Conservation (phyloP, 2,113 vertebrate species). For the Urocolius indicus region DNA sequence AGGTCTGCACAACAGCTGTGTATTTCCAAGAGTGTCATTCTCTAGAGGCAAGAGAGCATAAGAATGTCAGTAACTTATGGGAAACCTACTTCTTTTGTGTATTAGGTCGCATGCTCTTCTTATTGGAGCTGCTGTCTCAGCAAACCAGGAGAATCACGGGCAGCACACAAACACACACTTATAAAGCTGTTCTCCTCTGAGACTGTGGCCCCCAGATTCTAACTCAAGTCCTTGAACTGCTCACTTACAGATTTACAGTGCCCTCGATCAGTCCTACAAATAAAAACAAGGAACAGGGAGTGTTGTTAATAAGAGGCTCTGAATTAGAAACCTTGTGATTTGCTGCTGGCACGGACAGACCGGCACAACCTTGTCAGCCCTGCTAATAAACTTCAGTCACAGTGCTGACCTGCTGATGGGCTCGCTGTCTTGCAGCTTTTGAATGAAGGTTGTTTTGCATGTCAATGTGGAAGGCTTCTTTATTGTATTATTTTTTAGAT, state of each 20-base stretch:
- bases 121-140: neutral
- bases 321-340: slow-evolving; percentile 29
- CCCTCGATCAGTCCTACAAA: slow-evolving; percentile 50
- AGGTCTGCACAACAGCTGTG: neutral
- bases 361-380: slow-evolving; percentile 21
- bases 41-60: slow-evolving; percentile 6
- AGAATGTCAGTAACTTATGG: neutral
- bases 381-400: slow-evolving; percentile 43
- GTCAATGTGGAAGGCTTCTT: neutral
- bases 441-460: neutral
- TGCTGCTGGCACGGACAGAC: slow-evolving; percentile 7
- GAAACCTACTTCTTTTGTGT: neutral
- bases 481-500: neutral
- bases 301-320: slow-evolving; percentile 17
- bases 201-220: neutral
- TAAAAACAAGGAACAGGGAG: neutral
- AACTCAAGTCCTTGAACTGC: neutral
- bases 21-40: slow-evolving; percentile 1
- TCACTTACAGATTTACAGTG: slow-evolving; percentile 33
- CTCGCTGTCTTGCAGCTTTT: slow-evolving; percentile 1
- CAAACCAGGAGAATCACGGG: neutral
- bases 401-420: slow-evolving; percentile 35
- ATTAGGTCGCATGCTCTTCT: neutral
- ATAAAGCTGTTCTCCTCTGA: neutral
- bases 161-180: neutral